Evolutionary conservation across 2,888 invertebrate genomes (phyloP).

Genomic region (Plebejus melissa): DNA sequence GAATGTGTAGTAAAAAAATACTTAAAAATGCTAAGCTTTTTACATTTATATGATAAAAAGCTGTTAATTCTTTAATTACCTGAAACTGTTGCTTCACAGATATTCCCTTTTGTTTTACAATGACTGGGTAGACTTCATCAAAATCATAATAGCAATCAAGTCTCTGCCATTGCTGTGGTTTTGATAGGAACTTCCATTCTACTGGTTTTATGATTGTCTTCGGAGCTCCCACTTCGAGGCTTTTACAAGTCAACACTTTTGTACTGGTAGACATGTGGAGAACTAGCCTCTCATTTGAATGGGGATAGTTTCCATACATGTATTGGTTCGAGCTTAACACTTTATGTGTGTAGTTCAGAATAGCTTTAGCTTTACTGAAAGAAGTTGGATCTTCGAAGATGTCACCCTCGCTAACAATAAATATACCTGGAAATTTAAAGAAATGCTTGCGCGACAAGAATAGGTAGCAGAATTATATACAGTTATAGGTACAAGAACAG

Average conservation of each 20-base stretch:
- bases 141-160: slow-evolving; percentile 87
- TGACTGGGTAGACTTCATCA: slow-evolving; percentile 86
- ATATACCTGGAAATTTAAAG: slow-evolving; percentile 78
- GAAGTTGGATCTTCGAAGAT: slow-evolving; percentile 78
- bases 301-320: slow-evolving; percentile 79
- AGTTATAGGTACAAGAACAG: too few species aligned
- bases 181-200: slow-evolving; percentile 87
- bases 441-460: background rate
- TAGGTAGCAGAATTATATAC: too few species aligned
- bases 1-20: too few species aligned
- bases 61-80: slow-evolving; percentile 53
- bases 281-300: slow-evolving; percentile 81
- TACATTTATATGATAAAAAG: too few species aligned
- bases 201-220: slow-evolving; percentile 80
- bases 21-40: too few species aligned
- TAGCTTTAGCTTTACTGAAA: slow-evolving; percentile 77
- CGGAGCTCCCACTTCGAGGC: slow-evolving; percentile 75
- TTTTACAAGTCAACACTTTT: slow-evolving; percentile 81
- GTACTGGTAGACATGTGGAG: slow-evolving; percentile 78
- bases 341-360: slow-evolving; percentile 79
- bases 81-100: slow-evolving; percentile 84
- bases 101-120: slow-evolving; percentile 79
- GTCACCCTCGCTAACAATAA: slow-evolving; percentile 84
- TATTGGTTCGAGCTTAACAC: slow-evolving; percentile 75
- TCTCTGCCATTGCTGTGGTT: slow-evolving; percentile 85